Evolutionary conservation across 1,140 invertebrate genomes (phyloP), one percentile per base, ranked within the genome.

Genomic region (Rhizoglyphus robini): DNA sequence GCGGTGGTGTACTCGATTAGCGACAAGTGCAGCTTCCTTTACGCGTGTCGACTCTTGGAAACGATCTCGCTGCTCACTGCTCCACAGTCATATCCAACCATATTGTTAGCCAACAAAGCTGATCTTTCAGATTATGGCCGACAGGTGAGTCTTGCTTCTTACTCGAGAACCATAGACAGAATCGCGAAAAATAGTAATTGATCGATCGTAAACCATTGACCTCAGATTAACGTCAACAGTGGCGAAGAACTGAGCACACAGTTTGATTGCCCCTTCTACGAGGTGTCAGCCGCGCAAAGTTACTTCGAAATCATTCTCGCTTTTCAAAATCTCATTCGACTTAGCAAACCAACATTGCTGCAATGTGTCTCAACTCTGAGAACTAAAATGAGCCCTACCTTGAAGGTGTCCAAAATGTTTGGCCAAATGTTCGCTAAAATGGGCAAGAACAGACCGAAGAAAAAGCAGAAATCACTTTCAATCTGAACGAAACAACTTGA

Each of bases 1-100:
- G 84, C 88, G 4, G 81, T 90, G 61, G 86, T 89, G n/a, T 89
- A 89, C 77, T 86, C 85, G 48, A 85, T 90, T 27, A 85, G 83
- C 70, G 84, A 86, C 73, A 79, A 81, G 68, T 79, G 80, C 11
- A 87, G 85, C 62, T 90, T 90, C 77, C 78, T 83, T 61, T 82
- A 83, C 69, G 87, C 87, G 0, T 80, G 82, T n/a, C 81, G 82
- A 68, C 76, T 87, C 31, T 76, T 90, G n/a, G 82, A 86, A 58
- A 80, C 83, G 66, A 75, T 88, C 61, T 81, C 81, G 61, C 81
- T 84, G 71, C 20, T 71, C 46, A 70, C 72, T 66, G 66, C 69
- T 5, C 67, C 71, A 23, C 61, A 63, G 1, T 72, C 70, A 46
- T 66, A 58, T 5, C 75, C 86, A 20, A 81, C 84, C 51, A 80